Percentiles rank a stretch among this genome's conserved stretches.
phyloP scores from a whole-genome alignment of 2,888 invertebrate genomes.

The Tenthredo scrophulariae region DNA sequence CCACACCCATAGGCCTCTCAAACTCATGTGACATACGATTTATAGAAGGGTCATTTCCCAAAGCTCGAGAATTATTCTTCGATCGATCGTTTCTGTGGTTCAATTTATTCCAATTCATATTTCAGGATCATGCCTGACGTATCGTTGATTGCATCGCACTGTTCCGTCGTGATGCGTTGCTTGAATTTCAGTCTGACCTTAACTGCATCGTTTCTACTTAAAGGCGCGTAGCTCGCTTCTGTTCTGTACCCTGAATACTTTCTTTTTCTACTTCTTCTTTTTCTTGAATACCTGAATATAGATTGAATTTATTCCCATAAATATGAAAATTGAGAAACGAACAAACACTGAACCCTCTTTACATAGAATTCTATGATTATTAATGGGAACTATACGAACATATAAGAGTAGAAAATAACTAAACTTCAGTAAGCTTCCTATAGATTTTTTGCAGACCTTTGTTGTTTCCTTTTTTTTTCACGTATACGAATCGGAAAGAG shows the following conservation, averaged over 20 bases:
- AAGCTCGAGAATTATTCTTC: not conserved
- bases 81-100: not conserved
- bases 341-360: not conserved
- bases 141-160: not conserved
- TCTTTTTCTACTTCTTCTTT: no score
- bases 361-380: not conserved
- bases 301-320: not conserved
- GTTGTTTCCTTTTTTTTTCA: not conserved
- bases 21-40: not conserved
- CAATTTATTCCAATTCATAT: not conserved
- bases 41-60: not conserved
- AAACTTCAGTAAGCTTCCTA: not conserved
- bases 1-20: not conserved
- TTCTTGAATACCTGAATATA: not conserved
- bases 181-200: not conserved
- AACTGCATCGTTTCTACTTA: constrained; percentile 16
- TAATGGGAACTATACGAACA: not conserved
- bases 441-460: not conserved
- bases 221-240: not conserved
- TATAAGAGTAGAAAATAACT: not conserved
- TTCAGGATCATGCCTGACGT: not conserved
- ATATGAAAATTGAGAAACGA: not conserved
- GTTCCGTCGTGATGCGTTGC: not conserved
- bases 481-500: not conserved
- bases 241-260: not conserved